A percentile compares a stretch with the other conserved stretches of the same genome.
Evolutionary conservation across 2,113 vertebrate species (phyloP).

Genomic region (Ictalurus punctatus): DNA sequence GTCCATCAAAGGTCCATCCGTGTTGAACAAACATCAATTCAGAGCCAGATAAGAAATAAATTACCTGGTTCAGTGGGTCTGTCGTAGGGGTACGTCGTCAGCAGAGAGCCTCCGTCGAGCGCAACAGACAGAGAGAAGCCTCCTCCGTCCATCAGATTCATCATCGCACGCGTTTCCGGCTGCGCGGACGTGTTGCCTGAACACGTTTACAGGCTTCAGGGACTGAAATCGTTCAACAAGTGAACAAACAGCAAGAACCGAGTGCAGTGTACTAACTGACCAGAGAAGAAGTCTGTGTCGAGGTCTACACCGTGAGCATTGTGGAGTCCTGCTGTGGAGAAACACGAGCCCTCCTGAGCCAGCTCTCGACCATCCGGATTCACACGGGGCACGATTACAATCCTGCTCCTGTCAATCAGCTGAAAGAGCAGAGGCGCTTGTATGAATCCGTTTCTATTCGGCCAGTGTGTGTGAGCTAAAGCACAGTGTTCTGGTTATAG

Average conservation of each 20-base stretch:
- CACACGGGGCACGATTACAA: conserved; percentile 90
- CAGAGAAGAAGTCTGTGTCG: conserved; percentile 86
- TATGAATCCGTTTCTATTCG: not conserved
- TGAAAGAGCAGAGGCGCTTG: conserved; percentile 49
- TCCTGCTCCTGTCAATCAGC: conserved; percentile 89
- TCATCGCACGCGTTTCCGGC: conserved; percentile 89
- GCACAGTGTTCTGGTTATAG: not conserved
- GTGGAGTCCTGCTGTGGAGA: conserved; percentile 74
- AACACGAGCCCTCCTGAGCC: conserved; percentile 84
- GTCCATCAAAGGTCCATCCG: not conserved
- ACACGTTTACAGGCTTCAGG: not conserved
- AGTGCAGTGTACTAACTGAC: conserved; percentile 67
- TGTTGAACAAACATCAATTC: not conserved
- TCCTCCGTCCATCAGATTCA: conserved; percentile 84
- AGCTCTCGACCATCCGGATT: conserved; percentile 91
- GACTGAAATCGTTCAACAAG: not conserved
- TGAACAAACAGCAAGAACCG: not conserved
- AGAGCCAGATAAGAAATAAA: not conserved
- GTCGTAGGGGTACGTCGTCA: conserved; percentile 91
- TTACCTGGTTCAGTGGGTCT: conserved; percentile 86
- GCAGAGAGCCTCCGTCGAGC: conserved; percentile 88
- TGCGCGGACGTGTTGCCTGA: conserved; percentile 85
- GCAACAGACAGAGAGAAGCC: conserved; percentile 88
- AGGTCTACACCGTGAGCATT: conserved; percentile 85
- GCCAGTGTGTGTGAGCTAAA: not conserved